These are phyloP conservation scores for Ceratosolen solmsi DNA, from an alignment of 1,140 invertebrate species.

Conservation along the genomic window DNA sequence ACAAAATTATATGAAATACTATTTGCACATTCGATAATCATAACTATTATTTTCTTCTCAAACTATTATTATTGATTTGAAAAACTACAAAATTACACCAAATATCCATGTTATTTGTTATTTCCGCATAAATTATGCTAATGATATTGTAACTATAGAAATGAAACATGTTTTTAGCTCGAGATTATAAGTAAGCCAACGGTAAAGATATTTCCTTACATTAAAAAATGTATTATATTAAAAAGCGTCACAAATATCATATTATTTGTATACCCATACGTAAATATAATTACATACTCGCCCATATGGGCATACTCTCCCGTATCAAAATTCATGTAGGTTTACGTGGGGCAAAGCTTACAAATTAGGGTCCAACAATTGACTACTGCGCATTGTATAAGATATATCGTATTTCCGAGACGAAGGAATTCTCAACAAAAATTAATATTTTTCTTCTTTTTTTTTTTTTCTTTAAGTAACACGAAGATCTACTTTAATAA, in stretches of 20 bases:
- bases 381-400: slow-evolving; percentile 1
- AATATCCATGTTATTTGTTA: background rate
- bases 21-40: no score
- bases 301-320: no score
- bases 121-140: background rate
- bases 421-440: background rate
- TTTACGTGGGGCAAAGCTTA: background rate
- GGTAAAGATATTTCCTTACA: background rate
- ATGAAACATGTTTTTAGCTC: background rate
- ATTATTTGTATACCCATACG: background rate
- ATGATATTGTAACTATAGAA: slow-evolving; percentile 8
- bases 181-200: background rate
- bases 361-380: background rate
- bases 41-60: no score
- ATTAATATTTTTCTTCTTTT: background rate
- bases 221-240: background rate
- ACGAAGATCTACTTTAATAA: no score
- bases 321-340: background rate
- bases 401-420: background rate
- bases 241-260: background rate
- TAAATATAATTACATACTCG: background rate
- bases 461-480: no score
- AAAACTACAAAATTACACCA: background rate
- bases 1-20: no score
- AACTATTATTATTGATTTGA: background rate